A percentile compares a stretch with the other conserved stretches of the same genome.
Evolutionary conservation across 2,888 invertebrate species (phyloP).

Genomic region (Pyrrhosoma nymphula): DNA sequence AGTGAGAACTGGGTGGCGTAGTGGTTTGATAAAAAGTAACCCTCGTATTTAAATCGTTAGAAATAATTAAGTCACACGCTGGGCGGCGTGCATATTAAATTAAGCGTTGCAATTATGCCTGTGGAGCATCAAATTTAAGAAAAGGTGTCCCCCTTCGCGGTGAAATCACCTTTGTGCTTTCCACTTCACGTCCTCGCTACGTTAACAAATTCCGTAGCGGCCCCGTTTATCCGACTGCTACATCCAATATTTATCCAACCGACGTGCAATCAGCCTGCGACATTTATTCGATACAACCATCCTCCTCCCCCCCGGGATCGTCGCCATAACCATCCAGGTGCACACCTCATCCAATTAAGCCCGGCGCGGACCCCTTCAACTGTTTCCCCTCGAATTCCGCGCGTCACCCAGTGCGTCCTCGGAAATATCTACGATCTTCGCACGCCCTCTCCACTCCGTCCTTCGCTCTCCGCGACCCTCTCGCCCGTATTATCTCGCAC

Average conservation of each 20-base stretch:
- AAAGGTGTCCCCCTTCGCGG: too few species aligned
- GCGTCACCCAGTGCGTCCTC: background rate
- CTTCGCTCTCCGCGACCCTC: too few species aligned
- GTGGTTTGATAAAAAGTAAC: too few species aligned
- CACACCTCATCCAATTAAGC: background rate
- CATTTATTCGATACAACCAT: background rate
- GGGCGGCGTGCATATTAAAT: too few species aligned
- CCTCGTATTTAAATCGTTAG: too few species aligned
- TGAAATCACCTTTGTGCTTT: too few species aligned
- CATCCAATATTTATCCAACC: background rate
- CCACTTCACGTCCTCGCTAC: too few species aligned
- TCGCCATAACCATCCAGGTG: background rate
- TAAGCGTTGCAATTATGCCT: too few species aligned
- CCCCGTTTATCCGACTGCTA: background rate
- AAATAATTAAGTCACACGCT: too few species aligned
- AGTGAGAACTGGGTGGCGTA: too few species aligned
- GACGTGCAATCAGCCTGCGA: background rate
- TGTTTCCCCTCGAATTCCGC: background rate
- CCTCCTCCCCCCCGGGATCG: background rate
- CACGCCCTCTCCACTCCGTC: background rate
- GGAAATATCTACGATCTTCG: background rate
- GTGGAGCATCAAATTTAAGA: too few species aligned
- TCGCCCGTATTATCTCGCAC: background rate
- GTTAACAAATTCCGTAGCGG: background rate
- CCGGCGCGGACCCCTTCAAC: background rate